A percentile compares a stretch with the other conserved stretches of the same genome.
phyloP scores from a whole-genome alignment of 2,888 invertebrate genomes.

The Antitype chi region DNA sequence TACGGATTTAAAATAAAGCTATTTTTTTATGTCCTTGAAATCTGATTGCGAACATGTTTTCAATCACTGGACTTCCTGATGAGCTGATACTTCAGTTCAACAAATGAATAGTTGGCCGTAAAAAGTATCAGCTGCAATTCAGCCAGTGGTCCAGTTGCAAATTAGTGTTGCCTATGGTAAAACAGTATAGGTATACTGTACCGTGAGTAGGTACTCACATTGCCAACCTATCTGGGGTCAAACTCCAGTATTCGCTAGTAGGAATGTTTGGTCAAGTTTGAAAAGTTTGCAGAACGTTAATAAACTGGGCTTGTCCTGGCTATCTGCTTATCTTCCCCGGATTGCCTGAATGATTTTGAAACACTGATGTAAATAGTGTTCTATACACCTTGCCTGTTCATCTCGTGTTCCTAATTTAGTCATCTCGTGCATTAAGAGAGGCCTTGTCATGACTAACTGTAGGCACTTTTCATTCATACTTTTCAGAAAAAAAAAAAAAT shows the following conservation, averaged over 20 bases:
- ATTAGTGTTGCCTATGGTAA: not conserved
- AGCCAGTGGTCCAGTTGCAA: not conserved
- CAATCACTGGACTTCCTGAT: not conserved
- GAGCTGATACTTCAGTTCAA: not conserved
- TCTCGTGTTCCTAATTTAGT: not conserved
- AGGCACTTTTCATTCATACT: not conserved
- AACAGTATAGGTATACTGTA: not conserved
- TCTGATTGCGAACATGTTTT: not conserved
- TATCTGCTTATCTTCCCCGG: not conserved
- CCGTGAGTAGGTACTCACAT: not conserved
- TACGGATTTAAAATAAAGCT: slow-evolving; percentile 30
- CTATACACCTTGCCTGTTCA: not conserved
- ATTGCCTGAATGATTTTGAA: not conserved
- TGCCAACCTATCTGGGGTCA: not conserved
- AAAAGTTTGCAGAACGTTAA: not conserved
- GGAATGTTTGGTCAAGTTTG: not conserved
- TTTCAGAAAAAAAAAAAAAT: not conserved
- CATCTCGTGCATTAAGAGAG: not conserved
- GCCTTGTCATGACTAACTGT: not conserved
- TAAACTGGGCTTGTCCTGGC: not conserved
- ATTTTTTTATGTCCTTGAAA: not conserved
- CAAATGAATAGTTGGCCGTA: not conserved
- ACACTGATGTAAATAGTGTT: not conserved
- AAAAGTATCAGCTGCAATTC: not conserved
- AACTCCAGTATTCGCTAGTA: not conserved